A percentile compares a stretch with the other conserved stretches of the same genome.
Conservation (phyloP, 2,113 vertebrate species). For the Cyanistes caeruleus region DNA sequence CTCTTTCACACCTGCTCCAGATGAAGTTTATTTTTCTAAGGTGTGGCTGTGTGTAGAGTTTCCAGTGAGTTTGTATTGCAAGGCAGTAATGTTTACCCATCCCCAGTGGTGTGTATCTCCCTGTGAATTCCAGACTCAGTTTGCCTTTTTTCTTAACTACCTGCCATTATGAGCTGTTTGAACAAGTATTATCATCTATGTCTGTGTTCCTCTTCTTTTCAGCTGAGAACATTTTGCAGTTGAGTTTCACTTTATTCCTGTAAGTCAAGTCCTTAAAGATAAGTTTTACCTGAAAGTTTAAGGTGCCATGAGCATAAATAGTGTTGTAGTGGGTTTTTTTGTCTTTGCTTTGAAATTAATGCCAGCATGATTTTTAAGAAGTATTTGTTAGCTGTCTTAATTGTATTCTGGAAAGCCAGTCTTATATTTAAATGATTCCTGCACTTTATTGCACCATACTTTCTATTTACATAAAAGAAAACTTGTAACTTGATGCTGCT, state of each 20-base stretch:
- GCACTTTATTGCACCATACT: not conserved
- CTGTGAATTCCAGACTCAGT: not conserved
- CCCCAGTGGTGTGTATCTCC: not conserved
- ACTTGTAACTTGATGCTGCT: not conserved
- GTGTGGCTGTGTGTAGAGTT: not conserved
- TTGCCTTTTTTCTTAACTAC: slow-evolving; percentile 4
- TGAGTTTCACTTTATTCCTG: not conserved
- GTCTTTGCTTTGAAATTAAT: not conserved
- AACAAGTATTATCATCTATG: not conserved
- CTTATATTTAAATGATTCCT: not conserved
- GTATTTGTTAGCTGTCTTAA: not conserved
- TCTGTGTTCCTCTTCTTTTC: not conserved
- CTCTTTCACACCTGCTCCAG: not conserved
- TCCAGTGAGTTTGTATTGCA: not conserved
- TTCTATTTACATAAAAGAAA: not conserved
- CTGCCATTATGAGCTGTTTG: not conserved
- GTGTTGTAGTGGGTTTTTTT: not conserved
- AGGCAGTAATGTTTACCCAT: not conserved
- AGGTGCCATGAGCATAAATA: not conserved
- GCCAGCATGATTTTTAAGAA: not conserved
- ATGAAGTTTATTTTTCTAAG: not conserved
- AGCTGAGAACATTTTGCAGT: not conserved
- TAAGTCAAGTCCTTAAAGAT: not conserved
- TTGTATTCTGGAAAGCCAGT: not conserved
- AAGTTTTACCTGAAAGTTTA: not conserved